phyloP scores from a whole-genome alignment of 2,888 invertebrate species.

The Homarus gammarus region DNA sequence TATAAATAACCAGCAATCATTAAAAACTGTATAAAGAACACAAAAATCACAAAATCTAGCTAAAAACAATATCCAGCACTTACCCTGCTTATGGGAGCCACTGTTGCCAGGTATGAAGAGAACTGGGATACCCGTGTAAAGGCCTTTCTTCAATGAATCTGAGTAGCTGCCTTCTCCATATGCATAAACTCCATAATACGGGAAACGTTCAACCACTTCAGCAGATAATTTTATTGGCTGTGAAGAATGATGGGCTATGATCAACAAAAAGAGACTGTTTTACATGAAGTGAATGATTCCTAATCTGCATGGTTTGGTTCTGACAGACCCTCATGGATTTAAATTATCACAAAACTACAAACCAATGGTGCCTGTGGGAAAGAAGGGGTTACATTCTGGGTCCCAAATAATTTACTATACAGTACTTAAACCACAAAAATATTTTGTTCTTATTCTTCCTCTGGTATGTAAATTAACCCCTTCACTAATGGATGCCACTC shows the following conservation, averaged over 20 bases:
- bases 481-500: too few species aligned
- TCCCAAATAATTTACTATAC: too few species aligned
- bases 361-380: not conserved
- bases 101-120: constrained; percentile 97
- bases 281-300: too few species aligned
- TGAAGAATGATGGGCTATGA: constrained; percentile 77
- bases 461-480: too few species aligned
- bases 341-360: not conserved
- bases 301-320: too few species aligned
- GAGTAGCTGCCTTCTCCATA: constrained; percentile 93
- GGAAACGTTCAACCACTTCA: constrained; percentile 83
- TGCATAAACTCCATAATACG: constrained; percentile 90
- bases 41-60: too few species aligned
- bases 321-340: not conserved
- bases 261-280: too few species aligned
- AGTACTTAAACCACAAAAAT: too few species aligned
- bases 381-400: too few species aligned
- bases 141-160: constrained; percentile 85
- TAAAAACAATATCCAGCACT: constrained; percentile 2
- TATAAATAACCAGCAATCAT: too few species aligned
- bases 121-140: constrained; percentile 93
- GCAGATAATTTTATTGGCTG: constrained; percentile 86
- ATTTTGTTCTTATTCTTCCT: too few species aligned
- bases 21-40: too few species aligned
- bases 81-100: constrained; percentile 94